Conservation (phyloP, 2,888 invertebrate species). For the Anoncus sp. region DNA sequence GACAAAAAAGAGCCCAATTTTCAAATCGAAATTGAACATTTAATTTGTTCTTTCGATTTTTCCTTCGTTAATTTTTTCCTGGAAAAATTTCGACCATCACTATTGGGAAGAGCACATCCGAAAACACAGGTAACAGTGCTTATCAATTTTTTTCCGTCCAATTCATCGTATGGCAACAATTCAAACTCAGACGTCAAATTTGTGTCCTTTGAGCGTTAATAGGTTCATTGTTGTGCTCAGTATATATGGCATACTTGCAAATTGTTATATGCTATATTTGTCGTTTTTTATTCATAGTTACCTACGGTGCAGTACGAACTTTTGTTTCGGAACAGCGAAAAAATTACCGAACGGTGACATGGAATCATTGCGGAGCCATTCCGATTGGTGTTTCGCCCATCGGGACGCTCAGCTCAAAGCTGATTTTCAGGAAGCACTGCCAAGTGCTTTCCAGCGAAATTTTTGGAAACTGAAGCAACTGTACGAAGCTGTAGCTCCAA, state of each 20-base stretch:
- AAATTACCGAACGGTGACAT: conserved; percentile 6
- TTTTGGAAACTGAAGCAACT: conserved; percentile 6
- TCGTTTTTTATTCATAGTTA: conserved; percentile 14
- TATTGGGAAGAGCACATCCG: too few relatives aligned
- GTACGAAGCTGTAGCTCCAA: background rate
- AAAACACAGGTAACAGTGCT: too few relatives aligned
- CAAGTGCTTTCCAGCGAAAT: background rate
- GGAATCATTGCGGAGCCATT: background rate
- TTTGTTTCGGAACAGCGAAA: conserved; percentile 14
- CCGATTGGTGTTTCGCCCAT: background rate
- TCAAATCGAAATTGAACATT: too few relatives aligned
- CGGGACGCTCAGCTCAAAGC: conserved; percentile 3
- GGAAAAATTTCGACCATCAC: too few relatives aligned
- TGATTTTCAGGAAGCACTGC: conserved; percentile 10
- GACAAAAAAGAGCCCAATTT: too few relatives aligned
- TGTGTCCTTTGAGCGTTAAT: too few relatives aligned
- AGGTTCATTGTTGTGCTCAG: background rate
- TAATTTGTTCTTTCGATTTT: too few relatives aligned
- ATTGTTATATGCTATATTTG: conserved; percentile 6
- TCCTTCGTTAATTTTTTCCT: too few relatives aligned
- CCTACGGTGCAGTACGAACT: background rate
- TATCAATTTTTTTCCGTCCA: too few relatives aligned
- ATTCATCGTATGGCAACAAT: too few relatives aligned
- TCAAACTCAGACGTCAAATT: too few relatives aligned
- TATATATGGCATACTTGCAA: background rate